phyloP scores from a whole-genome alignment of 2,888 invertebrate genomes.

The Amblyjoppa proteus region DNA sequence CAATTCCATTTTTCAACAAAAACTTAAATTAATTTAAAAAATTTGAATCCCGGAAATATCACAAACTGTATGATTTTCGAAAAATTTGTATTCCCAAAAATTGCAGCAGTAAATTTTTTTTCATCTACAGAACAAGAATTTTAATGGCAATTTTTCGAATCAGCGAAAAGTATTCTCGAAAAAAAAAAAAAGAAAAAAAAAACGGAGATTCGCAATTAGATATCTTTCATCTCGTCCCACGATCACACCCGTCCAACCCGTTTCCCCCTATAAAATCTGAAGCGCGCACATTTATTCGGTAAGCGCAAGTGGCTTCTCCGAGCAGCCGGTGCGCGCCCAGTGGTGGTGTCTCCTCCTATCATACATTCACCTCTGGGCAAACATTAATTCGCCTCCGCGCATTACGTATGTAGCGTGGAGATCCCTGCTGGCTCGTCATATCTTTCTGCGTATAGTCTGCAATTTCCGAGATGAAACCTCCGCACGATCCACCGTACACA shows the following conservation, averaged over 20 bases:
- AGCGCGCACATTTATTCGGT: slow-evolving; percentile 4
- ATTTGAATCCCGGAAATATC: too few relatives aligned
- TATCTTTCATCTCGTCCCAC: not conserved
- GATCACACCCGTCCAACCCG: not conserved
- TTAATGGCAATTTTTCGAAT: not conserved
- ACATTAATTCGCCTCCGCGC: slow-evolving; percentile 53
- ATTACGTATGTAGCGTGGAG: slow-evolving; percentile 16
- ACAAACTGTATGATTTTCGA: too few relatives aligned
- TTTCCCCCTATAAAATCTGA: slow-evolving; percentile 16
- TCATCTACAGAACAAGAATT: not conserved
- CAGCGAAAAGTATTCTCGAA: not conserved
- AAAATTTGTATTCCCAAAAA: not conserved
- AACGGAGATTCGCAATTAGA: not conserved
- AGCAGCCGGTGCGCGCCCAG: slow-evolving; percentile 13
- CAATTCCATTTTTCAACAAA: too few relatives aligned
- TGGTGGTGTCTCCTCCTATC: slow-evolving; percentile 35
- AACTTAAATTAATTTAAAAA: too few relatives aligned
- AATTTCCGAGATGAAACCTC: slow-evolving; percentile 6
- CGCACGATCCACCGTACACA: not conserved
- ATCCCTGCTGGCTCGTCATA: slow-evolving; percentile 27
- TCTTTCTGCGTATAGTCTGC: slow-evolving; percentile 12
- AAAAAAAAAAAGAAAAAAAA: not conserved
- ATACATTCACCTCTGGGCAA: slow-evolving; percentile 58
- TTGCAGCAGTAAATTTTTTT: not conserved
- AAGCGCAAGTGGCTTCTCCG: slow-evolving; percentile 29